Base-by-base conservation (phyloP, 1,140 invertebrate genomes). In the Radopholus similis region DNA sequence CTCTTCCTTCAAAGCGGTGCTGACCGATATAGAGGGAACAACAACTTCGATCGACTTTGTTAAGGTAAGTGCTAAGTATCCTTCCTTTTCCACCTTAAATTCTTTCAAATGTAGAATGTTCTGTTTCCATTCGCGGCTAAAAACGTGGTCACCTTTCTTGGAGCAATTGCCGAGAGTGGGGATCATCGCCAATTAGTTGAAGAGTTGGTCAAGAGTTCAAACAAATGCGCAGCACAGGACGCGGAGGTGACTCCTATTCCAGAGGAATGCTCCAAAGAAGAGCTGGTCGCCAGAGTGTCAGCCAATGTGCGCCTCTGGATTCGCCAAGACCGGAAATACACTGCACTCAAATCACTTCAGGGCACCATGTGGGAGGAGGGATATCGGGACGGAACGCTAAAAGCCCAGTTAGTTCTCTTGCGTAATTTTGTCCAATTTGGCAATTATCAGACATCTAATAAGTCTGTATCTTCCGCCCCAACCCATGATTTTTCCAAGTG, bases 291-390 rank as follows among this genome's bases (percentile, higher is more conserved):
- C 4, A 70, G 64, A 71, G 34, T 53, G 23, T 76, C 28, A 13
- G 38, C 70, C 18, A 77, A 78, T 55, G 63, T 80, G 13, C 32
- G 54, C 28, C 35, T 42, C 21, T 77, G 77, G 77, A 80, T 80
- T 21, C 59, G 64, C 21, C 68, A 68, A 32, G 75, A 77, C 65
- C 66, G 64, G 40, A 77, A 77, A 64, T 47, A 66, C 13, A 68
- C 87, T 18, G 87, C 89, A 23, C 85, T 95, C 32, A 95, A 95
- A 84, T 87, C 88, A 42, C 84, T 95, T 3, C 92, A 95, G 82
- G 92, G 92, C 2, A 86, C 91, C 42, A 90, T 95, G 70, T 94
- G 90, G 90, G 87, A 88, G 74, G 86, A 89, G 71, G 93, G 90
- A 8, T 94, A 93, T 82, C 86, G 89, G 62, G 86, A 85, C 54